phyloP scores from a whole-genome alignment of 2,797 vertebrate genomes.

The Sebastes iracundus region DNA sequence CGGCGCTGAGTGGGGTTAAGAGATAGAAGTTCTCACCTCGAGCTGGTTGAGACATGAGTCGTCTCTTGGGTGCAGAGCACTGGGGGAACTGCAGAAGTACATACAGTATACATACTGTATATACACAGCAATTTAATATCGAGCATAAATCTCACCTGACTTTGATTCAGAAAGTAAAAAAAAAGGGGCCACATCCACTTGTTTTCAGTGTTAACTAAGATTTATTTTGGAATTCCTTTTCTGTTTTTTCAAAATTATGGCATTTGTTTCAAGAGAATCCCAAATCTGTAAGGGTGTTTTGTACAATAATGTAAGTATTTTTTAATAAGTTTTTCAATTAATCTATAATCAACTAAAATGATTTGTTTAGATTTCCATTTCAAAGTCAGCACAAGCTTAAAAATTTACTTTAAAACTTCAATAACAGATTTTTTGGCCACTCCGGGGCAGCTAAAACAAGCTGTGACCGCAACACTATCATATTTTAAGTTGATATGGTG shows the following conservation, averaged over 20 bases:
- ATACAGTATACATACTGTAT: neutral
- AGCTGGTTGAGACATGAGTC: slow-evolving; percentile 7
- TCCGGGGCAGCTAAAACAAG: neutral
- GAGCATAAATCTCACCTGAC: neutral
- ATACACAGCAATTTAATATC: neutral
- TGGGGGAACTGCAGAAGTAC: neutral
- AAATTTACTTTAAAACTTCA: neutral
- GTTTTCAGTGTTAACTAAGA: neutral
- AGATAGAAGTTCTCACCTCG: slow-evolving; percentile 33
- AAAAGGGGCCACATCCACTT: neutral
- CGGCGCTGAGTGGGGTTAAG: slow-evolving; percentile 40
- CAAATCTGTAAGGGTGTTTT: neutral
- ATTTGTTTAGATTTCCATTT: neutral
- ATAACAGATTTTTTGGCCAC: neutral
- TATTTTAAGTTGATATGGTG: neutral
- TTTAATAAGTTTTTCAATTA: no score
- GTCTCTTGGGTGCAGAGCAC: neutral
- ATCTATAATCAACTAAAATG: neutral
- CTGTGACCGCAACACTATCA: neutral
- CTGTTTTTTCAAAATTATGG: neutral
- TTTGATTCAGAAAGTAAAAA: neutral
- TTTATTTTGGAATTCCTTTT: neutral
- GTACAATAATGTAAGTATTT: neutral
- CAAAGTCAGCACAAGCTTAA: neutral
- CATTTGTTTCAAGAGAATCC: neutral